Conservation (phyloP, 2,797 vertebrate species). For the Parauchenoglanis ngamensis region DNA sequence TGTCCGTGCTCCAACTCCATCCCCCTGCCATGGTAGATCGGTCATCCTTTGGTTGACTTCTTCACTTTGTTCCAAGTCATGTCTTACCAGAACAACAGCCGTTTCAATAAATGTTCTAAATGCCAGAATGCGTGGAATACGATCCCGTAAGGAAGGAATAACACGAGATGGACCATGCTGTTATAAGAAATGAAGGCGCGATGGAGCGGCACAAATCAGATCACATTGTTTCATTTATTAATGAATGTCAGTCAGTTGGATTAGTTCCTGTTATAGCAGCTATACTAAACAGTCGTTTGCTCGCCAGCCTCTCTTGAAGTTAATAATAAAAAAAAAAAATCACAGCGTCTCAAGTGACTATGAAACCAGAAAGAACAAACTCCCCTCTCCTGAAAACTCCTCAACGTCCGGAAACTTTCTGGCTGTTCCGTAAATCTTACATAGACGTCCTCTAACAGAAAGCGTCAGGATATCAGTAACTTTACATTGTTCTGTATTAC, state of each 20-base stretch:
- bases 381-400: background rate
- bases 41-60: background rate
- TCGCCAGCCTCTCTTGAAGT: background rate
- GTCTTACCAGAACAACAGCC: background rate
- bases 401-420: background rate
- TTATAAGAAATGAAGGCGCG: background rate
- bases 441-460: background rate
- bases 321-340: background rate
- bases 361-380: background rate
- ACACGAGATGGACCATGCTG: no score
- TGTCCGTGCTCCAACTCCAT: conserved; percentile 7
- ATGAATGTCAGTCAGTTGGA: background rate
- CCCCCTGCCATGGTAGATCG: background rate
- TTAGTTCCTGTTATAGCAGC: background rate
- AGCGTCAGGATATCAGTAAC: background rate
- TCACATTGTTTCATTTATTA: background rate
- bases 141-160: no score
- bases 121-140: background rate
- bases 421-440: background rate
- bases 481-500: background rate
- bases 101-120: background rate
- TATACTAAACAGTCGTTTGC: background rate
- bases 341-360: background rate
- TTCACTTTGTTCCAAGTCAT: background rate
- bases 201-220: background rate